A percentile compares a stretch with the other conserved stretches of the same genome.
Conservation (phyloP, 2,888 invertebrate species). For the Plebejus anna region DNA sequence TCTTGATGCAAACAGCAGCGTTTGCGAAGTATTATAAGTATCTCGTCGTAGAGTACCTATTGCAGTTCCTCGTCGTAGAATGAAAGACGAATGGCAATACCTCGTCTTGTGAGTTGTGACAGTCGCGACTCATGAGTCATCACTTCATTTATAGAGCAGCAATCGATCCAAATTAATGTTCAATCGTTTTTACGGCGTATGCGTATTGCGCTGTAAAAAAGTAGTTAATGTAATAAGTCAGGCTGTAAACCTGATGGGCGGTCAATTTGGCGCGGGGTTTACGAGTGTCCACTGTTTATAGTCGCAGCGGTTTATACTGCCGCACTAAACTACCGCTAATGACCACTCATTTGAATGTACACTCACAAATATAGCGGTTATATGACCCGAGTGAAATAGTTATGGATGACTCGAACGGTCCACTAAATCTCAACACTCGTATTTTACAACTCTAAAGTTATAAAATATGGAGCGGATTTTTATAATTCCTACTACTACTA, state of each 20-base stretch:
- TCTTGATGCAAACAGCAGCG: no score
- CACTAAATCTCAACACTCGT: background rate
- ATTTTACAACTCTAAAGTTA: background rate
- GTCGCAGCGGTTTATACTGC: background rate
- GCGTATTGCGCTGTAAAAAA: slow-evolving; percentile 14
- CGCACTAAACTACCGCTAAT: slow-evolving; percentile 16
- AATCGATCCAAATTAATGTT: background rate
- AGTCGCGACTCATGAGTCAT: background rate
- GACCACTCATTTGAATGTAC: slow-evolving; percentile 4
- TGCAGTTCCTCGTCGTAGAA: no score
- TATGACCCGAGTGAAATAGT: background rate
- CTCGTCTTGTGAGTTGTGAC: background rate
- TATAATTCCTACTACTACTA: no score
- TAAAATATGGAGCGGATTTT: no score
- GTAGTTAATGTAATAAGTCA: slow-evolving; percentile 17
- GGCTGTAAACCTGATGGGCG: slow-evolving; percentile 14
- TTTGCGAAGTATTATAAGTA: no score
- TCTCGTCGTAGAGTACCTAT: no score
- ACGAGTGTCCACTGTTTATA: slow-evolving; percentile 11
- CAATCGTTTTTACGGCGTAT: background rate
- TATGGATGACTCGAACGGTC: background rate
- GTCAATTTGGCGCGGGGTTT: slow-evolving; percentile 17
- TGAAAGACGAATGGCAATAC: no score
- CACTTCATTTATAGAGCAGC: background rate
- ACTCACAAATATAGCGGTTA: background rate